These are phyloP conservation scores for Hemibagrus wyckioides DNA, from an alignment of 2,113 vertebrate genomes.

Conservation along the genomic window DNA sequence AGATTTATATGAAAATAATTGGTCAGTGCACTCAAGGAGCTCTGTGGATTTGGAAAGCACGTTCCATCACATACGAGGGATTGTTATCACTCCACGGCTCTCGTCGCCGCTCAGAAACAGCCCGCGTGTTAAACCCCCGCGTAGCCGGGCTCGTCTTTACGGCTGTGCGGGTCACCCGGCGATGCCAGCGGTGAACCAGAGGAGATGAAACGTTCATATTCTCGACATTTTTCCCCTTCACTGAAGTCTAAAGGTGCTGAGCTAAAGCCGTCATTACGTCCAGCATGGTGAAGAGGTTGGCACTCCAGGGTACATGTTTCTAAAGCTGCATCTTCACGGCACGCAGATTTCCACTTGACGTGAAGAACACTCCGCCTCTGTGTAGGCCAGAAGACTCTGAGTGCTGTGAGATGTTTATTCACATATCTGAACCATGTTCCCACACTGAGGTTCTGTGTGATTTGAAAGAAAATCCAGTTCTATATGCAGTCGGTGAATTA, in stretches of 20 bases:
- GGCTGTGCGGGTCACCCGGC: not conserved
- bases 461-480: not conserved
- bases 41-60: not conserved
- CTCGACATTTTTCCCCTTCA: not conserved
- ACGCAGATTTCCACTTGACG: not conserved
- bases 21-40: not conserved
- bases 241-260: not conserved
- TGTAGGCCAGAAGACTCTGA: slow-evolving; percentile 17
- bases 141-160: not conserved
- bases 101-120: not conserved
- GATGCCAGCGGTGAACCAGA: not conserved
- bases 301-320: slow-evolving; percentile 1
- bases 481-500: slow-evolving; percentile 11
- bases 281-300: not conserved
- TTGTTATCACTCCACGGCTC: not conserved
- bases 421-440: not conserved
- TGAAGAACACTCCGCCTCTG: not conserved
- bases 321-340: not conserved
- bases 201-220: not conserved
- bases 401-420: slow-evolving; percentile 13
- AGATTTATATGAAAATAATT: not conserved
- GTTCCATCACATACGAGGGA: not conserved
- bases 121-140: not conserved
- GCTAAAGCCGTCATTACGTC: not conserved
- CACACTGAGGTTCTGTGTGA: not conserved